Base-by-base conservation (phyloP, 2,113 vertebrate genomes). In the Anoplopoma fimbria region DNA sequence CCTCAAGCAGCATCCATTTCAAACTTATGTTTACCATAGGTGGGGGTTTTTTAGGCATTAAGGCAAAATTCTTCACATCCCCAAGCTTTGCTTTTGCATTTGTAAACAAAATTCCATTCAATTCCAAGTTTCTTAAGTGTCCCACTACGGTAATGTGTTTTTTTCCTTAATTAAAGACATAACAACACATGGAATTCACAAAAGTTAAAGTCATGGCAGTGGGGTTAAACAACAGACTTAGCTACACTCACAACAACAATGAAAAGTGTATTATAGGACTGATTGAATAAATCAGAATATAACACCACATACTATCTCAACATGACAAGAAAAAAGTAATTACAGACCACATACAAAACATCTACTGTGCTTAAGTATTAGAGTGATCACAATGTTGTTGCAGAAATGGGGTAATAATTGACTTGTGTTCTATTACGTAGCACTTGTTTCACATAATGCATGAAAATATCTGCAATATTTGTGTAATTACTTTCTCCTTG, bases 101-200 rank as follows among this genome's bases (percentile, higher is more conserved):
- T 36, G 55, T 86, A 81, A 87, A 85, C 79, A 83, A 81, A 79
- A 69, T 57, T 61, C 23, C 34, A 58, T 85, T 33, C 49, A n/a
- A 55, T 72, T 34, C 10, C 25, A 79, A 69, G 49, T 87, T 21
- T 64, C 64, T 55, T 64, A 55, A 49, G 9, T 75, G 61, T 75
- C 17, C 53, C 49, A 23, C 45, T 67, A 15, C 25, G 36, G 74
- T 61, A 15, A 84, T 47, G 14, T 27, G 31, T 23, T 69, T 40
- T 40, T 74, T 31, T 71, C 36, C 23, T 61, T 70, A 2, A 6
- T 25, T 73, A 42, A 69, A 81, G 62, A 31, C 4, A 63, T 40
- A 31, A 55, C 9, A 38, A n/a, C 79, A 64, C 27, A 34, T 82
- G 67, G 76, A 84, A 81, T 83, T 79, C 51, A 81, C 64, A 81